These are phyloP conservation scores for Perca fluviatilis DNA, from an alignment of 2,113 vertebrate genomes.

Conservation along the genomic window DNA sequence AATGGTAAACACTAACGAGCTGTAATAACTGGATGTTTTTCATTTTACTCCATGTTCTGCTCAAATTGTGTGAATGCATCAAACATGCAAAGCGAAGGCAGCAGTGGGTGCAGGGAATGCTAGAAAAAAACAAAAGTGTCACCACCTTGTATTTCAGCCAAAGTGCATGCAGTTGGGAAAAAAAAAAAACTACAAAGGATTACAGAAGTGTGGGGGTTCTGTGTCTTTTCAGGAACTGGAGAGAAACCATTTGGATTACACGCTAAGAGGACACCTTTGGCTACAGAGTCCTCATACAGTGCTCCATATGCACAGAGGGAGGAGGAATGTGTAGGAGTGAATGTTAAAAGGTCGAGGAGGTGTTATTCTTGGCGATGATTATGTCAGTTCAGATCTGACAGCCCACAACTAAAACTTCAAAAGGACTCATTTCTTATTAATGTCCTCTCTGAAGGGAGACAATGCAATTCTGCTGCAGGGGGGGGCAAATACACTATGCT, in stretches of 20 bases:
- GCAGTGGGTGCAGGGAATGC: conserved; percentile 11
- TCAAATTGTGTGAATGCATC: conserved; percentile 1
- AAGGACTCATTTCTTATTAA: conserved; percentile 73
- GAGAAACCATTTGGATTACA: conserved; percentile 28
- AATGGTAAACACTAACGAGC: neutral
- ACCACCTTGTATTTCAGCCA: conserved; percentile 16
- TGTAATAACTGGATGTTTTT: neutral
- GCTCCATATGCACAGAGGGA: conserved; percentile 34
- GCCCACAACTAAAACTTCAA: conserved; percentile 59
- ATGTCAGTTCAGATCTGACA: conserved; percentile 70
- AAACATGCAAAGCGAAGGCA: conserved; percentile 13
- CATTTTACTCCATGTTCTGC: neutral
- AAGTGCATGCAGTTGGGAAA: neutral
- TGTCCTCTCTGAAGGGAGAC: conserved; percentile 54
- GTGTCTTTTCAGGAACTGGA: conserved; percentile 31
- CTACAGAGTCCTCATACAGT: neutral
- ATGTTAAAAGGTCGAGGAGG: conserved; percentile 63
- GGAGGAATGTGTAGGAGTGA: conserved; percentile 41
- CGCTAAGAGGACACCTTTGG: conserved; percentile 25
- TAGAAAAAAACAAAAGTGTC: neutral
- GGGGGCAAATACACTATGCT: conserved; percentile 27
- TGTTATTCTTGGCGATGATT: conserved; percentile 64
- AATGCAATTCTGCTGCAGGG: conserved; percentile 24
- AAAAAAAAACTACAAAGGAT: conserved; percentile 42
- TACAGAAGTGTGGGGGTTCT: neutral